Evolutionary conservation across 2,797 vertebrate genomes (phyloP).

Genomic region (Smutsia temminckii): DNA sequence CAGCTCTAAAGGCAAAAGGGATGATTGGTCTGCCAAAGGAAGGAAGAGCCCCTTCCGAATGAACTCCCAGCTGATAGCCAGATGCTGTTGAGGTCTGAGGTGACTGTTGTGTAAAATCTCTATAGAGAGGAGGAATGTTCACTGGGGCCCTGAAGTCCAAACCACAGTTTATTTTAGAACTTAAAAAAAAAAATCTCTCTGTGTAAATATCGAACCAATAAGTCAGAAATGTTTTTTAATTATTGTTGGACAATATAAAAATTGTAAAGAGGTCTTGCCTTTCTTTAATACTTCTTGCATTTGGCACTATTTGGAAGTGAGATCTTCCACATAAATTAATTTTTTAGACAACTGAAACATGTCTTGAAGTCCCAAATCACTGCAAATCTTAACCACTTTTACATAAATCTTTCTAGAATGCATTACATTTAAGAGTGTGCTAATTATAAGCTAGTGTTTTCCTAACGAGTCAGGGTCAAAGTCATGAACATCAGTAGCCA

Average conservation of each 20-base stretch:
- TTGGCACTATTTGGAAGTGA: constrained; percentile 56
- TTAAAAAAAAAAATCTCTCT: constrained; percentile 56
- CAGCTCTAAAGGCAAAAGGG: constrained; percentile 5
- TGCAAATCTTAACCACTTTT: constrained; percentile 47
- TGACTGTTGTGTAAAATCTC: constrained; percentile 41
- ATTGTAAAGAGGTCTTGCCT: constrained; percentile 41
- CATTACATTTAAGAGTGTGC: background rate
- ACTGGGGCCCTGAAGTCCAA: constrained; percentile 48
- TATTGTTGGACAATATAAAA: constrained; percentile 57
- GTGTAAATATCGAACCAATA: constrained; percentile 68
- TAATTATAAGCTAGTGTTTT: constrained; percentile 8
- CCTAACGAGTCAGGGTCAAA: background rate
- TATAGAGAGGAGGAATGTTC: constrained; percentile 30
- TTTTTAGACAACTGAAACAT: constrained; percentile 7
- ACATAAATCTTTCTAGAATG: constrained; percentile 13
- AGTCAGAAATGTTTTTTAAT: constrained; percentile 62
- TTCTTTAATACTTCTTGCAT: constrained; percentile 38
- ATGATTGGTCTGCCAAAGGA: constrained; percentile 45
- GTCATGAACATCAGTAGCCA: background rate
- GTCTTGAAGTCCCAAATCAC: background rate
- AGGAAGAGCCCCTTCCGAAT: constrained; percentile 43
- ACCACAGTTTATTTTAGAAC: constrained; percentile 66
- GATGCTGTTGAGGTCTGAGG: constrained; percentile 61
- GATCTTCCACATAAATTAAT: background rate
- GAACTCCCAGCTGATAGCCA: constrained; percentile 66